Percentiles rank a stretch among this genome's conserved stretches.
Evolutionary conservation across 2,888 invertebrate species (phyloP).

Genomic region (Lathronympha strigana): DNA sequence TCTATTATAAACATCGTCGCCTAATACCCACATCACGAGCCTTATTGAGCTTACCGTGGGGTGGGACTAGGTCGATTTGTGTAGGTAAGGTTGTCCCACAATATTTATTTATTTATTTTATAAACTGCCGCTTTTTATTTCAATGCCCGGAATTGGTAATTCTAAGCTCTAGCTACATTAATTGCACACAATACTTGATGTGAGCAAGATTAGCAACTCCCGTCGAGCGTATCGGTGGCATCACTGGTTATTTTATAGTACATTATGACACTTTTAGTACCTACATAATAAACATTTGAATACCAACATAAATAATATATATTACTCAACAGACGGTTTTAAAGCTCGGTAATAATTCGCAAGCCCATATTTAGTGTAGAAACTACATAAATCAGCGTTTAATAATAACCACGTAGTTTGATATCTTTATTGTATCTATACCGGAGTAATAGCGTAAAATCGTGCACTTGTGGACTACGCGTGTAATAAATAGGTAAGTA

Average conservation of each 20-base stretch:
- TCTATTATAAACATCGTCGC: too few relatives aligned
- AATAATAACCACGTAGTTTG: slow-evolving; percentile 66
- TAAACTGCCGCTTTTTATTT: too few relatives aligned
- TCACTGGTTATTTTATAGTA: background rate
- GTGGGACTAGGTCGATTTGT: too few relatives aligned
- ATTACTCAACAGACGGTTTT: slow-evolving; percentile 29
- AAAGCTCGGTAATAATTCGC: slow-evolving; percentile 37
- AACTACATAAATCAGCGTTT: slow-evolving; percentile 65
- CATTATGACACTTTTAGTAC: slow-evolving; percentile 22
- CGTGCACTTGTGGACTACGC: slow-evolving; percentile 38
- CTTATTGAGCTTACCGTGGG: too few relatives aligned
- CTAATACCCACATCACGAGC: too few relatives aligned
- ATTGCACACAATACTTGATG: background rate
- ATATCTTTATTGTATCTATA: slow-evolving; percentile 74
- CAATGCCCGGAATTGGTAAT: too few relatives aligned
- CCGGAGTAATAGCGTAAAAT: slow-evolving; percentile 59
- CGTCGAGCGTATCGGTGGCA: background rate
- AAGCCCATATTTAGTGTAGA: slow-evolving; percentile 57
- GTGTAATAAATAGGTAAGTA: slow-evolving; percentile 37
- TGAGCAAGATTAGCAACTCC: background rate
- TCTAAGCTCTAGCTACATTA: too few relatives aligned
- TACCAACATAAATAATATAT: slow-evolving; percentile 20
- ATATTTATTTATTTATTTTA: too few relatives aligned
- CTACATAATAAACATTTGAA: slow-evolving; percentile 21
- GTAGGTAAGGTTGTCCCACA: too few relatives aligned